Conservation (phyloP, 2,797 vertebrate genomes). For the Falco biarmicus region DNA sequence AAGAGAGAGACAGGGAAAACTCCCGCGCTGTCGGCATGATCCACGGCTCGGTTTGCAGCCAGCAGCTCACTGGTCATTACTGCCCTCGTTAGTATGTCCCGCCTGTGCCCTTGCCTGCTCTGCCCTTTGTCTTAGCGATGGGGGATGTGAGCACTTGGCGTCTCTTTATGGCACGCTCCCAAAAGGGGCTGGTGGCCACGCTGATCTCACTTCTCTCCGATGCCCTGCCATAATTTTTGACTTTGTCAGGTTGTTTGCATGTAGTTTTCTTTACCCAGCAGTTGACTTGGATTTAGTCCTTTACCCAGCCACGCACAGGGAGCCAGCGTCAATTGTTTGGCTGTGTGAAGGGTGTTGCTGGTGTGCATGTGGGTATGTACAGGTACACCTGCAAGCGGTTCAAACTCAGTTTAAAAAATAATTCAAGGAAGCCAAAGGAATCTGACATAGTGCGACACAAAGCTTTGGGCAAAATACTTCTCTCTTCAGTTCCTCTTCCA, state of each 20-base stretch:
- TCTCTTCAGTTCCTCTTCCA: not conserved
- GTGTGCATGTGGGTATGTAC: no score
- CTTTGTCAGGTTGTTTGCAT: not conserved
- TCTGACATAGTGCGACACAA: not conserved
- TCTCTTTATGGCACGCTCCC: not conserved
- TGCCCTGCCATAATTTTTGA: rapidly evolving
- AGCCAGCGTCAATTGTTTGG: not conserved
- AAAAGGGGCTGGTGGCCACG: not conserved
- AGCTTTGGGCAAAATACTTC: not conserved
- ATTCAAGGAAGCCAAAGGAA: not conserved
- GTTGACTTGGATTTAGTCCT: not conserved
- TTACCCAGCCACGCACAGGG: rapidly evolving
- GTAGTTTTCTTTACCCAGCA: not conserved
- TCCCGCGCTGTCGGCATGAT: rapidly evolving
- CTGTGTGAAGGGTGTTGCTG: not conserved
- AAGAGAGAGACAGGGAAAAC: not conserved
- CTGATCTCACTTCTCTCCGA: not conserved
- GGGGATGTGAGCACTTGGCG: not conserved
- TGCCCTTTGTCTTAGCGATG: not conserved
- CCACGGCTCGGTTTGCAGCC: rapidly evolving
- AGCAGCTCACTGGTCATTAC: not conserved
- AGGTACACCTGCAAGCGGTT: not conserved
- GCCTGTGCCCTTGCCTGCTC: not conserved
- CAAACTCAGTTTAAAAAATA: not conserved
- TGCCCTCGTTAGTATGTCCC: not conserved